Evolutionary conservation across 2,888 invertebrate species (phyloP), one percentile per base, ranked within the genome.

Genomic region (Diaprepes abbreviatus): DNA sequence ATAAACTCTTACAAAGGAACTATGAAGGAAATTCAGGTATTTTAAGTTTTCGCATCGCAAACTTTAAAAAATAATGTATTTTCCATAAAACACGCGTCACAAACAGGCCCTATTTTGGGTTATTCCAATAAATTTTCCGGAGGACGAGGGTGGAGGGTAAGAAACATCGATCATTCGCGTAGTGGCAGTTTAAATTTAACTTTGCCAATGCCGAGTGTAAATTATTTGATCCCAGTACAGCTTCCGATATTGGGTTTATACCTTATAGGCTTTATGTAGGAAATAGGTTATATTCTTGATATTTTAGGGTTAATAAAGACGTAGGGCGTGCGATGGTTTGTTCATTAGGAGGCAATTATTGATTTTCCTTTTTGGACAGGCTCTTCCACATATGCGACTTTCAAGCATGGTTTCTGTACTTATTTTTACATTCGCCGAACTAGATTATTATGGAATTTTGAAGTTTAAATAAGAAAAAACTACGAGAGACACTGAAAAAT

Each of bases 151-250:
- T 45, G 24, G 38, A 24, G 21, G 57, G 48, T 24, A 54, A 52
- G 28, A 9, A 58, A 38, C 67, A 67, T 67, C 67, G 40, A 67
- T 67, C 67, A 67, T 59, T 67, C 35, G 35, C 14, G 16, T 7
- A 19, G 45, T 62, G 67, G 54, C 67, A 67, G 67, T 67, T 67
- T 67, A 67, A 67, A 67, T 67, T 67, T 67, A 62, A 67, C 67
- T 67, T 62, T 57, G 67, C 64, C 40, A 64, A 40, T 64, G 64
- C 55, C 31, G 21, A 43, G 48, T 64, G 64, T 64, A 64, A 64
- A 64, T 64, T 64, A 55, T 64, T 64, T 43, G 31, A 33, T 17
- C 19, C 17, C n/a, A 31, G 31, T 54, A 33, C 38, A 54, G 52
- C 31, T 40, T 45, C 12, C 24, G 65, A 57, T 31, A 35, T 55